Evolutionary conservation across 2,113 vertebrate genomes (phyloP), one percentile per base, ranked within the genome.

Genomic region (Theristicus caerulescens): DNA sequence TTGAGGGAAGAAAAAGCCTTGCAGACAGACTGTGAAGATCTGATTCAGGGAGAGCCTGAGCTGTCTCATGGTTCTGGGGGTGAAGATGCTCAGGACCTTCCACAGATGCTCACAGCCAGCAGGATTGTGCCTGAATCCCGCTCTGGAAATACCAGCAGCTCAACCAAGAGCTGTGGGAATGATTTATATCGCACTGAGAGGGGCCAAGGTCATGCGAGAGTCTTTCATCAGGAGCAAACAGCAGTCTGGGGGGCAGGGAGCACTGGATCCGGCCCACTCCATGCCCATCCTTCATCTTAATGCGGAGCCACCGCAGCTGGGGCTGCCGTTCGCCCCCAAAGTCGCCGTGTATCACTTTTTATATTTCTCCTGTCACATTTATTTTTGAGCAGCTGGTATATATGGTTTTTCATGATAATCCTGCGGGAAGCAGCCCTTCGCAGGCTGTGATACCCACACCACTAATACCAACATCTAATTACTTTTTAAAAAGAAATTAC

Each of bases 51-150:
- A 66, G 1, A 52, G 2, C 6, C 11, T 31, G 59, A 73, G 40
- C 11, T 61, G 0, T 36, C 44, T 32, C 6, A 2, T 21, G 16
- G 26, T 51, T 67, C 31, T 47, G 24, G 34, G 25, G 4, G 1
- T 16, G 9, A 76, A 18, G 42, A 36, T 12, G 42, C 29, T 61
- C 76, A 82, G 52, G 5, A 54, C 16, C 26, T 55, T 46, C 11
- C 55, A 18, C 0, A 0, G 51, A 22, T 20, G 17, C 62, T 64
- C 64, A 47, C 55, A 81, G 24, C 40, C 32, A 51, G 31, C 10
- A n/a, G n/a, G n/a, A 73, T 3, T 31, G 22, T 4, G 15, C 58
- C 42, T 6, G n/a, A 55, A 77, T 59, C 21, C 38, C 0, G 0
- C 59, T 36, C 69, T 38, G 44, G 22, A 78, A 78, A 57, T 4